phyloP scores from a whole-genome alignment of 2,113 vertebrate genomes.

The Otus sunia region DNA sequence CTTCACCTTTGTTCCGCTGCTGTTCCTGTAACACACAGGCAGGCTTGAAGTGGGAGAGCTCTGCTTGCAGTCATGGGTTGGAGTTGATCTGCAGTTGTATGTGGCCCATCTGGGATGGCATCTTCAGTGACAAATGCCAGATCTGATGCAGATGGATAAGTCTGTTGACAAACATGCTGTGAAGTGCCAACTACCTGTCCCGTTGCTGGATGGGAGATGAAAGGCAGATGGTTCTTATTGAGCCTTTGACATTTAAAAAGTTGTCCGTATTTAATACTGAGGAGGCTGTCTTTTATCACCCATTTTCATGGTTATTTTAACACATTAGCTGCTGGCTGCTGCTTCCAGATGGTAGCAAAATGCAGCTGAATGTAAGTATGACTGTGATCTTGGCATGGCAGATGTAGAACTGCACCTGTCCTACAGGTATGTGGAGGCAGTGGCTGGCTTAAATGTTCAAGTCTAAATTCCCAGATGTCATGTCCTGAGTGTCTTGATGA shows the following conservation, averaged over 20 bases:
- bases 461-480: background rate
- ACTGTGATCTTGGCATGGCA: background rate
- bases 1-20: background rate
- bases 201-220: background rate
- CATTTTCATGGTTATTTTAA: background rate
- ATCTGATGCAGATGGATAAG: background rate
- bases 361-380: background rate
- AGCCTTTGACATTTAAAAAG: constrained; percentile 13
- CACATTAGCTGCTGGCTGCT: background rate
- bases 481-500: background rate
- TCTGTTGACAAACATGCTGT: background rate
- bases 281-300: rapidly evolving
- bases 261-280: background rate
- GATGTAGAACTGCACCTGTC: background rate
- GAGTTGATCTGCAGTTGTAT: background rate
- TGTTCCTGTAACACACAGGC: rapidly evolving
- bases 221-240: background rate
- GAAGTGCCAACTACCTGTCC: constrained; percentile 16
- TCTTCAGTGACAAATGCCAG: background rate
- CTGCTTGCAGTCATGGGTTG: rapidly evolving
- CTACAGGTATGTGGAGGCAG: rapidly evolving
- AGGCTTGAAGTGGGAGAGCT: background rate
- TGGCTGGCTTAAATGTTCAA: background rate
- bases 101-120: background rate
- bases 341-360: background rate